phyloP scores from a whole-genome alignment of 2,797 vertebrate genomes.

The Labroides dimidiatus region DNA sequence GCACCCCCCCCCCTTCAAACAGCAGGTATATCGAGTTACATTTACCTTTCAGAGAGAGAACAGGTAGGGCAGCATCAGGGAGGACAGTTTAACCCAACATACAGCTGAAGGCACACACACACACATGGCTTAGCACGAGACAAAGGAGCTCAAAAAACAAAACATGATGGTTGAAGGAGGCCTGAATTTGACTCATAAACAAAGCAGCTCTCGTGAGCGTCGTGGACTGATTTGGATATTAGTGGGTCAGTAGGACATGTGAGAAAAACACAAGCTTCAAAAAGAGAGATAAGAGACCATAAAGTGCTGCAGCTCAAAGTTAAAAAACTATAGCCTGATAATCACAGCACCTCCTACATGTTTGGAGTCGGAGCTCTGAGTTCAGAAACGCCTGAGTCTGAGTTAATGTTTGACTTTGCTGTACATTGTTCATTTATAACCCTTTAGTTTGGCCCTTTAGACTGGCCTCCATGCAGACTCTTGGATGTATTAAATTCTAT shows the following conservation, averaged over 20 bases:
- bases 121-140: slow-evolving; percentile 15
- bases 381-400: not conserved
- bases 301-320: slow-evolving; percentile 3
- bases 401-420: slow-evolving; percentile 62
- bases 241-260: slow-evolving; percentile 56
- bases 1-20: slow-evolving; percentile 15
- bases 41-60: slow-evolving; percentile 54
- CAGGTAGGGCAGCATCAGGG: slow-evolving; percentile 65
- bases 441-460: not conserved
- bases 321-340: not conserved
- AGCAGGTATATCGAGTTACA: slow-evolving; percentile 61
- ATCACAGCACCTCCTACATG: not conserved
- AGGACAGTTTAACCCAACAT: slow-evolving; percentile 19
- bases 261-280: not conserved
- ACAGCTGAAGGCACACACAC: slow-evolving; percentile 20
- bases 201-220: not conserved
- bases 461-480: not conserved
- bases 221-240: not conserved
- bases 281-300: slow-evolving; percentile 9
- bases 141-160: slow-evolving; percentile 5
- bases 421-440: not conserved
- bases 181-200: slow-evolving; percentile 10
- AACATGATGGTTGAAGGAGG: not conserved
- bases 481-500: too few relatives aligned
- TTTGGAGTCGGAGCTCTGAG: slow-evolving; percentile 16